A percentile compares a stretch with the other conserved stretches of the same genome.
Evolutionary conservation across 1,140 invertebrate species (phyloP).

Genomic region (Cataglyphis hispanica): DNA sequence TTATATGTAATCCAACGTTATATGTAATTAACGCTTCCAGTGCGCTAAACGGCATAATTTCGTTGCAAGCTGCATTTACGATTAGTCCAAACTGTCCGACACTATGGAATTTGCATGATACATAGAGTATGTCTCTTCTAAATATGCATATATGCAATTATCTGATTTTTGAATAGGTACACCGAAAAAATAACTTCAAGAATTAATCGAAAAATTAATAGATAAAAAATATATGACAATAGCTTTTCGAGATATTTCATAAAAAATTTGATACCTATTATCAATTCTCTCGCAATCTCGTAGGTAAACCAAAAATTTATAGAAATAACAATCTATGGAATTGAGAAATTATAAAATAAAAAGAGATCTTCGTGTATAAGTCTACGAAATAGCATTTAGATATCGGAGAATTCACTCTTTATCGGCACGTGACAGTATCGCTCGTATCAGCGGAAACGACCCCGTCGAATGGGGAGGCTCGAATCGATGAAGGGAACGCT

Average conservation of each 20-base stretch:
- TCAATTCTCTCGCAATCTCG: background rate
- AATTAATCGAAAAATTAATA: background rate
- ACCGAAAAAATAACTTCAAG: background rate
- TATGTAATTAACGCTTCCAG: slow-evolving; percentile 9
- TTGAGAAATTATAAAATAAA: background rate
- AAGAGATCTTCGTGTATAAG: background rate
- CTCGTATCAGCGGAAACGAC: slow-evolving; percentile 6
- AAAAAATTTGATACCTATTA: background rate
- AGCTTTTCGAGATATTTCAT: background rate
- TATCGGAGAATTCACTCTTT: background rate
- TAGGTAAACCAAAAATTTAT: background rate
- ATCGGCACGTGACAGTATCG: slow-evolving; percentile 7
- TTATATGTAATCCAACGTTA: slow-evolving; percentile 21
- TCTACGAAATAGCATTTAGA: background rate
- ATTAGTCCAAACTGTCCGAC: slow-evolving; percentile 20
- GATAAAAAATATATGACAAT: background rate
- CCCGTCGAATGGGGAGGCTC: background rate
- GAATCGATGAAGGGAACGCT: slow-evolving; percentile 69
- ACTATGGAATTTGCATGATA: background rate
- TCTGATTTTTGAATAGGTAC: background rate
- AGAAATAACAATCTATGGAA: background rate
- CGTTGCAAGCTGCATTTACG: slow-evolving; percentile 13
- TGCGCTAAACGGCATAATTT: slow-evolving; percentile 34
- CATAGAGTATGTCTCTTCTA: background rate
- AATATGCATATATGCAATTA: background rate